Conservation (phyloP, 1,140 invertebrate species). For the Chymomyza costata region DNA sequence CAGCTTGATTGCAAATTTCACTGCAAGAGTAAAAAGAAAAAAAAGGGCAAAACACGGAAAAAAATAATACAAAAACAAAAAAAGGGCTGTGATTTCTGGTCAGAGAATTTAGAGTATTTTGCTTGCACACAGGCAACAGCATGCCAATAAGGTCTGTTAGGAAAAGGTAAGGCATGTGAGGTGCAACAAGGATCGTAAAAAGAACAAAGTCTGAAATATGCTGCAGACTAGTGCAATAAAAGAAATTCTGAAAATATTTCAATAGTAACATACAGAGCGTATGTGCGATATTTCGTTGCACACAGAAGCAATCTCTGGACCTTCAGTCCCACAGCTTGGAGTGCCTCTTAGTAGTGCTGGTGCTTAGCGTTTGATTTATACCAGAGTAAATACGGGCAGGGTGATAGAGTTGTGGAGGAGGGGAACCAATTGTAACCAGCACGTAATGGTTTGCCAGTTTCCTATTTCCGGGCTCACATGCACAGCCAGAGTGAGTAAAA, state of each 20-base stretch:
- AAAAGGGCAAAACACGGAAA: slow-evolving; percentile 10
- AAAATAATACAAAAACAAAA: slow-evolving; percentile 8
- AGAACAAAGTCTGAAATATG: slow-evolving; percentile 34
- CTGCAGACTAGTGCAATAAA: slow-evolving; percentile 58
- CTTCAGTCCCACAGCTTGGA: slow-evolving; percentile 14
- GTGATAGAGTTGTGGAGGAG: too few relatives aligned
- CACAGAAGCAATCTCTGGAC: slow-evolving; percentile 57
- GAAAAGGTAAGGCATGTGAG: slow-evolving; percentile 58
- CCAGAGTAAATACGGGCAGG: slow-evolving; percentile 27
- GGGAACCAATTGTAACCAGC: slow-evolving; percentile 59
- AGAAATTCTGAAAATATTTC: slow-evolving; percentile 66
- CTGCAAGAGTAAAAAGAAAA: too few relatives aligned
- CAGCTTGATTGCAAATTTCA: slow-evolving; percentile 49
- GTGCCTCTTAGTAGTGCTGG: slow-evolving; percentile 45
- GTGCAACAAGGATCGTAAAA: slow-evolving; percentile 12
- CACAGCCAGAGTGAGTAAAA: slow-evolving; percentile 62
- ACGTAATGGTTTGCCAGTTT: slow-evolving; percentile 64
- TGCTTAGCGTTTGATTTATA: slow-evolving; percentile 71
- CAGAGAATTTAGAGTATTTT: slow-evolving; percentile 58
- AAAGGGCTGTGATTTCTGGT: slow-evolving; percentile 44
- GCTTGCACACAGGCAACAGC: background rate
- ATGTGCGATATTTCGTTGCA: slow-evolving; percentile 38
- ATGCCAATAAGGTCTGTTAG: slow-evolving; percentile 64
- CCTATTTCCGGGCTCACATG: slow-evolving; percentile 69
- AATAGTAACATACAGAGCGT: slow-evolving; percentile 48